Percentiles rank a stretch among this genome's conserved stretches.
phyloP scores from a whole-genome alignment of 1,140 invertebrate genomes.

The Drosophila arizonae region DNA sequence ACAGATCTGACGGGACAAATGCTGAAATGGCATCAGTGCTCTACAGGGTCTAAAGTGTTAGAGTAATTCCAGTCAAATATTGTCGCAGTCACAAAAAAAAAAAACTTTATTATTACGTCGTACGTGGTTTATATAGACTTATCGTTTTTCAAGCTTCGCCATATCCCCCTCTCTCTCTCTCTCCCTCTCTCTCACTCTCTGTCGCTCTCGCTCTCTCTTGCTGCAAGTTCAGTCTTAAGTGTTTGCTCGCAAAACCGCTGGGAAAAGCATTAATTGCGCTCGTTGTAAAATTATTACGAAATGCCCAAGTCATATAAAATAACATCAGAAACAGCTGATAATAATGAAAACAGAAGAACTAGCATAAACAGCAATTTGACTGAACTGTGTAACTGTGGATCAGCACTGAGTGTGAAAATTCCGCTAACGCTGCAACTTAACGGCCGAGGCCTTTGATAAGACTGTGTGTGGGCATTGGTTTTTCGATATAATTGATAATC shows the following conservation, averaged over 20 bases:
- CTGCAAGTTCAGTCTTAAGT: not conserved
- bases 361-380: constrained; percentile 5
- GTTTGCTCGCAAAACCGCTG: not conserved
- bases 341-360: not conserved
- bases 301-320: not conserved
- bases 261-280: constrained; percentile 4
- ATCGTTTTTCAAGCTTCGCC: not conserved
- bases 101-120: not conserved
- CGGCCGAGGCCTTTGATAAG: constrained; percentile 10
- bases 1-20: too few species aligned
- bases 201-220: too few species aligned
- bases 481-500: too few species aligned
- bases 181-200: too few species aligned
- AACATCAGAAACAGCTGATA: constrained; percentile 4
- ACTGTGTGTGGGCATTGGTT: not conserved
- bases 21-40: too few species aligned
- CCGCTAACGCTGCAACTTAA: constrained; percentile 43
- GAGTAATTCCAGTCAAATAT: not conserved
- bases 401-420: constrained; percentile 23
- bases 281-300: constrained; percentile 16
- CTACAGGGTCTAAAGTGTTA: not conserved
- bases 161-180: not conserved
- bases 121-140: not conserved
- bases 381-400: constrained; percentile 7
- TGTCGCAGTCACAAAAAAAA: not conserved